Percentiles rank a stretch among this genome's conserved stretches.
phyloP scores from a whole-genome alignment of 1,140 invertebrate genomes.

The Helicoverpa armigera region DNA sequence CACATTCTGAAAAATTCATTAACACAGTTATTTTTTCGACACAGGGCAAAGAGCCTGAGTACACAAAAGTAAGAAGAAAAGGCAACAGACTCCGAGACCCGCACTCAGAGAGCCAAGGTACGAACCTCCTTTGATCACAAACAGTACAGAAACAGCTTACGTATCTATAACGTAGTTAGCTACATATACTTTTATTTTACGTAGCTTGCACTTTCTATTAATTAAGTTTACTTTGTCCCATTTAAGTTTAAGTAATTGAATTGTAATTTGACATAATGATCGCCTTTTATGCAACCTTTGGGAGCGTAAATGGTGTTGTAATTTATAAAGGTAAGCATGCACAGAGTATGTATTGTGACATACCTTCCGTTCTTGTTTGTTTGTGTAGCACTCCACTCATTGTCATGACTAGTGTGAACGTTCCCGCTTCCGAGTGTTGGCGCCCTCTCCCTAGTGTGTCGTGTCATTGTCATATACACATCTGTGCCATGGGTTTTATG shows the following conservation, averaged over 20 bases:
- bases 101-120: constrained; percentile 93
- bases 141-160: constrained; percentile 49
- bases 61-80: constrained; percentile 93
- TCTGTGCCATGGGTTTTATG: constrained; percentile 30
- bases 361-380: constrained; percentile 53
- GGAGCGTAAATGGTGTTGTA: constrained; percentile 85
- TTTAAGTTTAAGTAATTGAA: constrained; percentile 81
- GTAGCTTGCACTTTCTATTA: constrained; percentile 83
- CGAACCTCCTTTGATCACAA: constrained; percentile 49
- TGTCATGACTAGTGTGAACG: constrained; percentile 54
- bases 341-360: constrained; percentile 81
- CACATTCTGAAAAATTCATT: too few relatives aligned
- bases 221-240: constrained; percentile 80
- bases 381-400: constrained; percentile 42
- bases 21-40: background rate
- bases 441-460: constrained; percentile 33
- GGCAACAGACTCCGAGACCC: constrained; percentile 91
- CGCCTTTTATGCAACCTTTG: constrained; percentile 86
- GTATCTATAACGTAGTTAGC: constrained; percentile 84
- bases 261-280: constrained; percentile 83
- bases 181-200: constrained; percentile 81
- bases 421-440: constrained; percentile 44
- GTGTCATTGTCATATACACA: constrained; percentile 14
- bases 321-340: constrained; percentile 86
- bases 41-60: constrained; percentile 92